A percentile compares a stretch with the other conserved stretches of the same genome.
phyloP scores from a whole-genome alignment of 2,888 invertebrate genomes.

The Drosophila dives region DNA sequence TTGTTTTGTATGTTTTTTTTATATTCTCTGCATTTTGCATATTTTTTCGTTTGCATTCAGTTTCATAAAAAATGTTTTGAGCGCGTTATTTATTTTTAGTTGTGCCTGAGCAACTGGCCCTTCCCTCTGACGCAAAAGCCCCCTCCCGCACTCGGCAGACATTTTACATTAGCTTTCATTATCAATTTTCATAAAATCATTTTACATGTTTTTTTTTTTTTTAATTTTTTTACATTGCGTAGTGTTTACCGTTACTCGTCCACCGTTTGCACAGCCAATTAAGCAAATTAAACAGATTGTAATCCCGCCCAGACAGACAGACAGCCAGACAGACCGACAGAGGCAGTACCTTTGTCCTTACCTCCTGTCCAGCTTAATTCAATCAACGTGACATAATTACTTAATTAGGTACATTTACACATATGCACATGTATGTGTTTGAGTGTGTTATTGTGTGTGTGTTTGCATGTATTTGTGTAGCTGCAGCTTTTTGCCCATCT shows the following conservation, averaged over 20 bases:
- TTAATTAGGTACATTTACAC: conserved; percentile 69
- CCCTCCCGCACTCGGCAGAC: background rate
- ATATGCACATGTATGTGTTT: background rate
- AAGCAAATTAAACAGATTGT: conserved; percentile 79
- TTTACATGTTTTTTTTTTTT: conserved; percentile 6
- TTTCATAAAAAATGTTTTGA: conserved; percentile 46
- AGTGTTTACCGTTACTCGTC: conserved; percentile 40
- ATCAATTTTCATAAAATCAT: conserved; percentile 33
- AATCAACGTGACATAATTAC: conserved; percentile 74
- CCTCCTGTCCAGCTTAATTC: conserved; percentile 58
- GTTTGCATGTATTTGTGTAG: background rate
- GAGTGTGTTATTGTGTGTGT: background rate
- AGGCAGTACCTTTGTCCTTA: background rate
- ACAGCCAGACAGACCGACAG: conserved; percentile 3
- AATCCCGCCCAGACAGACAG: conserved; percentile 64
- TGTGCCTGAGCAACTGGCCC: conserved; percentile 2
- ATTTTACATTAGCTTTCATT: conserved; percentile 24
- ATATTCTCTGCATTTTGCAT: conserved; percentile 37
- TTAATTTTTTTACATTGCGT: conserved; percentile 34
- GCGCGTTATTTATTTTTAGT: conserved; percentile 8
- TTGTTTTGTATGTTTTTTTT: conserved; percentile 33
- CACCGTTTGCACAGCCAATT: conserved; percentile 78
- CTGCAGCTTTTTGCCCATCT: conserved; percentile 2
- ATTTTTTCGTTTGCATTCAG: conserved; percentile 37
- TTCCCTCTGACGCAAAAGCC: background rate